Base-by-base conservation (phyloP, 2,797 vertebrate species). In the Pipistrellus pipistrellus region DNA sequence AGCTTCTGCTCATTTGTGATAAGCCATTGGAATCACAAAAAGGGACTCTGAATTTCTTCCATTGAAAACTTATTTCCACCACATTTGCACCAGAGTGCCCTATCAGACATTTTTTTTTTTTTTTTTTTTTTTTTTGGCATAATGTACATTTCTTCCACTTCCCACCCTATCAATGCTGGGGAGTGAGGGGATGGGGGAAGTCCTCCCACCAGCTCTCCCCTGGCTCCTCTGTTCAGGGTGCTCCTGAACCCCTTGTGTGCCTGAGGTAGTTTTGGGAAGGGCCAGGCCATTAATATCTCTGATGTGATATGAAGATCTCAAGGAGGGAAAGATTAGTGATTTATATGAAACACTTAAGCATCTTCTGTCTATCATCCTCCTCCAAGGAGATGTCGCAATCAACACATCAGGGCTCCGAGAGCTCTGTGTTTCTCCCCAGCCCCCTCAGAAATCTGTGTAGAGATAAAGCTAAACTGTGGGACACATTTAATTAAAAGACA, bases 401-500 rank as follows among this genome's bases (percentile, higher is more conserved):
- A 82, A 80, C 93, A 55, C 41, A 71, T 94, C 92, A 86, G 73
- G 92, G 55, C 32, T n/a, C 71, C 35, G 13, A 88, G 95, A 55
- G 75, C 3, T 0, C 69, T 25, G 27, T 93, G 1, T 30, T 96
- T 87, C 95, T 96, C 38, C 59, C 89, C 72, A 1, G 32, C 57
- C 41, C 10, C 46, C 23, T 57, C 38, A 78, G 18, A 96, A 96
- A 89, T 95, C 90, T 85, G n/a, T 96, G 66, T 46, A 91, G 75
- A 93, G 95, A 95, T 95, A 85, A 93, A 90, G 95, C 82, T 92
- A 53, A 91, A 81, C 96, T 89, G 94, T 15, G 75, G 41, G 48
- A 64, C 2, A 7, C 53, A 57, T 97, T 96, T 97, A 97, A 97
- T 97, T 97, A 97, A 97, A 96, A 93, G 85, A 88, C 81, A 96